Evolutionary conservation across 2,797 vertebrate species (phyloP), one percentile per base, ranked within the genome.

Genomic region (Emys orbicularis): DNA sequence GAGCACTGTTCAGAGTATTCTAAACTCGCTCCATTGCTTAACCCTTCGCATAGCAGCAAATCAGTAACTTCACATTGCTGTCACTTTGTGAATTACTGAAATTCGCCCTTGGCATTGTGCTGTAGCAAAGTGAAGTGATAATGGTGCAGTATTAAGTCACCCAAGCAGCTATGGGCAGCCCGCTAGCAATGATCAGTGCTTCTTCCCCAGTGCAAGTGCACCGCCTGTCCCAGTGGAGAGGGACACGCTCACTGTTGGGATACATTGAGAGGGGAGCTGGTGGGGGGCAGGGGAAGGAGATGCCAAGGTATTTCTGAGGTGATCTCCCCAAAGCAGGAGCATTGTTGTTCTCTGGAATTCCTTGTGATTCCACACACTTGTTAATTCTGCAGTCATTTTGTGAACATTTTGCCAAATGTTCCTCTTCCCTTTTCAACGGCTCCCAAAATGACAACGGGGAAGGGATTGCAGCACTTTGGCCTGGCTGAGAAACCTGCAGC

Each of bases 361-460:
- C n/a, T 68, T 68, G 65, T 68, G 65, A 9, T 37, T 37, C 37
- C n/a, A 37, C n/a, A 13, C 16, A 19, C 41, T 25, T 49, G 44
- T 77, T 44, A 77, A 16, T 29, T 29, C 7, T 31, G 29, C 76
- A 49, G 74, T 11, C 44, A 15, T 47, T 31, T 16, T 5, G 2
- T 49, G 44, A 50, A 18, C 13, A 10, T 16, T 50, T 29, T 13
- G 50, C 44, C 0, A 0, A 0, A 37, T 79, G 6, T 21, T 13
- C 77, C 77, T 68, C 6, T 5, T n/a, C 31, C 0, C 2, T 0
- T 57, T 47, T 37, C 19, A 68, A n/a, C 8, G n/a, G n/a, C n/a
- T 37, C 65, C n/a, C 18, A 10, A 37, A 37, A 37, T 21, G 65
- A 37, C n/a, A 21, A 10, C 5, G 5, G 61, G 18, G n/a, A 37